A percentile compares a stretch with the other conserved stretches of the same genome.
These are phyloP conservation scores for Limnephilus lunatus DNA, from an alignment of 2,888 invertebrate genomes.

Conservation along the genomic window DNA sequence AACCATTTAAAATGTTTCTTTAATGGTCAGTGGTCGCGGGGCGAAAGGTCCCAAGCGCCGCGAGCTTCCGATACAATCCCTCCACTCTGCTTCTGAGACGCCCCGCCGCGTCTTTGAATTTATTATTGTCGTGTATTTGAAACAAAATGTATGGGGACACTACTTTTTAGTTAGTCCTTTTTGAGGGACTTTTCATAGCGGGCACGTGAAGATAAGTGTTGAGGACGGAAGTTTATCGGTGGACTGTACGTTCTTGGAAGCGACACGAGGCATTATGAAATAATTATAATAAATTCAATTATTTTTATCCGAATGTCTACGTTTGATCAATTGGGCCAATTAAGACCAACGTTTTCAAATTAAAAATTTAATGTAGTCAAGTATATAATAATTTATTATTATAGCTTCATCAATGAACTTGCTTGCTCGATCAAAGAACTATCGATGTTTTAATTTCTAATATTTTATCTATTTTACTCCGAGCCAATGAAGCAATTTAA, in stretches of 20 bases:
- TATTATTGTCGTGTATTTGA: constrained; percentile 66
- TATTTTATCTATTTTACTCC: too few species aligned
- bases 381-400: background rate
- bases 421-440: background rate
- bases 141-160: constrained; percentile 66
- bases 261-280: background rate
- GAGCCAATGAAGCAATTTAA: too few species aligned
- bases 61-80: background rate
- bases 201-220: constrained; percentile 54
- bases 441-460: too few species aligned
- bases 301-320: background rate
- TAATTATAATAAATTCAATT: constrained; percentile 15
- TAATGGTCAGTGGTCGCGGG: constrained; percentile 59
- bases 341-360: background rate
- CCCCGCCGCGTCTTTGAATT: constrained; percentile 64
- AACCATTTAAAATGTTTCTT: constrained; percentile 66
- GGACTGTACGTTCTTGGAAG: constrained; percentile 27
- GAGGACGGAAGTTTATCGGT: background rate
- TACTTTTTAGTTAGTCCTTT: constrained; percentile 64
- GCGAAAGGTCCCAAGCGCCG: constrained; percentile 56
- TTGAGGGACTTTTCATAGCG: constrained; percentile 58
- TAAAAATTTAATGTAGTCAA: background rate
- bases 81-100: constrained; percentile 50
- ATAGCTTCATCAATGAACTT: background rate
- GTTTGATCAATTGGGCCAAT: background rate